Base-by-base conservation (phyloP, 2,113 vertebrate genomes). In the Formicarius rufipectus region DNA sequence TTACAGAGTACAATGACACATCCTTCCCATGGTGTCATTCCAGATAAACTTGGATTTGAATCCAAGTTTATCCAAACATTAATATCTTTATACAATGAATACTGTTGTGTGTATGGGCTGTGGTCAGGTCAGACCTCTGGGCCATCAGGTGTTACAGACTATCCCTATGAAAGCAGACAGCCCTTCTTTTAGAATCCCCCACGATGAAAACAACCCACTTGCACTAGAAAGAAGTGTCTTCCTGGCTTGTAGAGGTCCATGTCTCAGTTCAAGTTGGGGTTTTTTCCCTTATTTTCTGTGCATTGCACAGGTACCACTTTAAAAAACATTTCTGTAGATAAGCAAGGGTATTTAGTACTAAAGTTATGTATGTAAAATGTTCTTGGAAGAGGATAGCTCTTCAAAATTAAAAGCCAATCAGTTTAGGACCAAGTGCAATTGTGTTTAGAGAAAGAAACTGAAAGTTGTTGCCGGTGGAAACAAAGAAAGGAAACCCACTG, bases 381-480 rank as follows among this genome's bases (percentile, higher is more conserved):
- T 68, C 83, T 56, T 83, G 30, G 35, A 63, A 69, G 45, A 74
- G 30, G 14, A 24, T 30, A 58, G 16, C 5, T 45, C 55, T 71
- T 58, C 25, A 39, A 0, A 42, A 42, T 55, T 20, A 27, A 74
- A 63, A 55, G 25, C 2, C 24, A 62, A 6, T 30, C 6, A 24
- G 28, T 40, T 23, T 85, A 68, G 69, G 56, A 53, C 24, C 44
- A 68, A 67, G 31, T 76, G 50, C n/a, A 31, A 28, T 50, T 77
- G 35, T 76, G 9, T 64, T 76, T 64, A 69, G 79, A 91, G 74
- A 89, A 71, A 84, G 94, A 96, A 97, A 95, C 69, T 66, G 75
- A 87, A 95, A 94, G 87, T 49, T 90, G 72, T 28, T 21, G 18
- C 31, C 0, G 13, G 60, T 40, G 75, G 72, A 56, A 85, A 83